Evolutionary conservation across 2,888 invertebrate genomes (phyloP).

Genomic region (Thymelicus lineola): DNA sequence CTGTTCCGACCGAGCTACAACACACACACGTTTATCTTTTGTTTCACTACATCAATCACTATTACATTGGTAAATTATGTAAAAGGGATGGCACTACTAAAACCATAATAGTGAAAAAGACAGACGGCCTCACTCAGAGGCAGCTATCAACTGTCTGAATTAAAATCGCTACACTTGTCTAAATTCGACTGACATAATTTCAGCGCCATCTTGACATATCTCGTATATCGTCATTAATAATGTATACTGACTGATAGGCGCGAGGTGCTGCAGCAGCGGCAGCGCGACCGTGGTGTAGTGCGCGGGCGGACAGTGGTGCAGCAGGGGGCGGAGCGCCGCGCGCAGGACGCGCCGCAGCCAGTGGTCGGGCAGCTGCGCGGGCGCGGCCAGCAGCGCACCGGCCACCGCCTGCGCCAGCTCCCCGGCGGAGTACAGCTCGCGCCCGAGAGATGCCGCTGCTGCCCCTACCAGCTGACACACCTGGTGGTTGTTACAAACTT

Average conservation of each 20-base stretch:
- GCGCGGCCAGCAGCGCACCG: slow-evolving; percentile 88
- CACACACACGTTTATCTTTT: no score
- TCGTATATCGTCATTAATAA: no score
- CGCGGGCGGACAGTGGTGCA: slow-evolving; percentile 93
- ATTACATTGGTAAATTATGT: no score
- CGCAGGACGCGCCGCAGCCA: slow-evolving; percentile 93
- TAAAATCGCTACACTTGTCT: no score
- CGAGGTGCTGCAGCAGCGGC: slow-evolving; percentile 91
- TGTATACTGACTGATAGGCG: slow-evolving; percentile 89
- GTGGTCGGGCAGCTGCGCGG: slow-evolving; percentile 92
- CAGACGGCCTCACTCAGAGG: no score
- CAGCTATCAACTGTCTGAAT: no score
- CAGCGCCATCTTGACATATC: no score
- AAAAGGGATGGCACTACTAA: no score
- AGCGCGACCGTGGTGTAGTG: slow-evolving; percentile 91
- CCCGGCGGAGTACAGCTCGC: slow-evolving; percentile 92
- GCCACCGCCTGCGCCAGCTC: slow-evolving; percentile 91
- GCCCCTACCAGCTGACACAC: slow-evolving; percentile 87
- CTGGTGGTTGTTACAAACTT: slow-evolving; percentile 44
- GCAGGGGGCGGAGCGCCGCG: slow-evolving; percentile 93
- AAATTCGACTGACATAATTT: no score
- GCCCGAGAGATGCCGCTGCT: slow-evolving; percentile 91
- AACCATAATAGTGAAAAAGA: no score
- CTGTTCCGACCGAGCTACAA: no score
- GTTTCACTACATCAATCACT: no score